Conservation (phyloP, 2,888 invertebrate species). For the Andricus quercusramuli region DNA sequence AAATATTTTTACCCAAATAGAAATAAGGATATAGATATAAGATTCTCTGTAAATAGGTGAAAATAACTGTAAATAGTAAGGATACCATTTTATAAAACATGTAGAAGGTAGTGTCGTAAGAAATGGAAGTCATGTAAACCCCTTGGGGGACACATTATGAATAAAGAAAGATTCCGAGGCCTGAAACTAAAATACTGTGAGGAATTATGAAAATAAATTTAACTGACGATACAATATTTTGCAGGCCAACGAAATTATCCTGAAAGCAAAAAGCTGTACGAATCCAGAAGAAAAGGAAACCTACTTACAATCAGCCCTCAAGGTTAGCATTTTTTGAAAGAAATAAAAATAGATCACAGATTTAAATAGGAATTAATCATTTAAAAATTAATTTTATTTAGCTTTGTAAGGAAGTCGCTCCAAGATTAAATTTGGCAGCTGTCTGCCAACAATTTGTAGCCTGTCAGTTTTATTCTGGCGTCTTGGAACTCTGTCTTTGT, state of each 20-base stretch:
- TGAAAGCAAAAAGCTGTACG: slow-evolving; percentile 88
- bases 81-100: too few relatives aligned
- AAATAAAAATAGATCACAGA: neutral
- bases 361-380: neutral
- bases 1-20: too few relatives aligned
- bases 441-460: slow-evolving; percentile 92
- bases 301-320: slow-evolving; percentile 87
- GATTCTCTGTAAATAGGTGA: too few relatives aligned
- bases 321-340: slow-evolving; percentile 68
- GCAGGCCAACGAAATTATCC: slow-evolving; percentile 92
- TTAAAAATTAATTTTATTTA: slow-evolving; percentile 67
- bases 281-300: slow-evolving; percentile 89
- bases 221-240: slow-evolving; percentile 62
- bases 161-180: too few relatives aligned
- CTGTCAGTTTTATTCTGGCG: slow-evolving; percentile 91
- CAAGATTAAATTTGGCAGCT: slow-evolving; percentile 90
- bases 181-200: neutral
- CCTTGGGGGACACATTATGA: too few relatives aligned
- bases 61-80: too few relatives aligned
- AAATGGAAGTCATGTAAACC: too few relatives aligned
- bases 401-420: slow-evolving; percentile 93
- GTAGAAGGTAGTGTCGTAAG: too few relatives aligned
- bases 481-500: slow-evolving; percentile 91
- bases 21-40: too few relatives aligned
- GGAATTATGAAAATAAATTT: slow-evolving; percentile 6